A percentile compares a stretch with the other conserved stretches of the same genome.
phyloP scores from a whole-genome alignment of 37 sponge, comb jelly and placozoan species.

The Mnemiopsis leidyi region DNA sequence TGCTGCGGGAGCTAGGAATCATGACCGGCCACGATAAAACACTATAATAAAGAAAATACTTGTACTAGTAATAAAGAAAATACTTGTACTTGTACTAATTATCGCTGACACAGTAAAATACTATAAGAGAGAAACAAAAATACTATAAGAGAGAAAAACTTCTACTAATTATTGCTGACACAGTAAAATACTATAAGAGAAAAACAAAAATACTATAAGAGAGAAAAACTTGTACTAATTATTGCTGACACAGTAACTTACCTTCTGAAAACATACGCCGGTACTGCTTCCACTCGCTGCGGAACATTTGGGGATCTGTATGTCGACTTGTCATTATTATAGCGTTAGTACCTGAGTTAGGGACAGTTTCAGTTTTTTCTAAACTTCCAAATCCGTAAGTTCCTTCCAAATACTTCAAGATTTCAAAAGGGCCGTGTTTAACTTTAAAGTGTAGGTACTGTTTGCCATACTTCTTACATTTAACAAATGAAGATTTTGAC shows the following conservation, averaged over 20 bases:
- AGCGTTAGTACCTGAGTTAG: conserved; percentile 36
- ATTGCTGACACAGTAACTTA: background rate
- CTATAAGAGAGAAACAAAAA: background rate
- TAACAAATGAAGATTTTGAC: no score
- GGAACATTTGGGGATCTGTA: background rate
- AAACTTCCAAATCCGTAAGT: no score
- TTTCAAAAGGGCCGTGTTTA: no score
- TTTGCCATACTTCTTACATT: no score
- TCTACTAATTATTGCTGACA: background rate
- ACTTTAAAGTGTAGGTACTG: no score
- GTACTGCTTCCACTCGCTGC: conserved; percentile 58
- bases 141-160: background rate
- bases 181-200: background rate
- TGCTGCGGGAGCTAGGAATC: no score
- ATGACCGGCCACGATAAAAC: no score
- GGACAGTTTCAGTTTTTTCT: no score
- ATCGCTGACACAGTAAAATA: background rate
- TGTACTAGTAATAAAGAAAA: no score
- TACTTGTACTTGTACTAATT: no score
- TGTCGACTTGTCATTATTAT: conserved; percentile 41
- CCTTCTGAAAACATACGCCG: conserved; percentile 55
- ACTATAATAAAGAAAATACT: no score
- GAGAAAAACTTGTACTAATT: background rate
- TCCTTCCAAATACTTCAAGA: no score
- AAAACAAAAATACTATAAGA: background rate